Conservation (phyloP, 1,140 invertebrate genomes). For the Adelges cooleyi region DNA sequence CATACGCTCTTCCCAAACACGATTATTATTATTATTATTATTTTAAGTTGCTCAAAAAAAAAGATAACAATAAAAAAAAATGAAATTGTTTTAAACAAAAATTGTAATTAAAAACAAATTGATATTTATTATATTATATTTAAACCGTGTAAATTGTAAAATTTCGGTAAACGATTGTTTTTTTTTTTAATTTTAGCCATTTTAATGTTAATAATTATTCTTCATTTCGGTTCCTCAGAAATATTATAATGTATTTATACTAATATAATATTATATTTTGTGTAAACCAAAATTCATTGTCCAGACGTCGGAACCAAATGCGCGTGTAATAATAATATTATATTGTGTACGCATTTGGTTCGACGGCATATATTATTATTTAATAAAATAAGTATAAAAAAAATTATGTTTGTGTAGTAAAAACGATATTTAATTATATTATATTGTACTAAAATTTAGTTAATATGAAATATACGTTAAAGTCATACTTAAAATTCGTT, state of each 20-base stretch:
- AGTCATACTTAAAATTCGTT: neutral
- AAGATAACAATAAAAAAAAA: neutral
- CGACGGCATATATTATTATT: neutral
- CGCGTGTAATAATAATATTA: neutral
- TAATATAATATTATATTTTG: constrained; percentile 14
- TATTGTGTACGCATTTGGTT: neutral
- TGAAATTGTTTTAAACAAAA: too few relatives aligned
- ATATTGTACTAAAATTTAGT: constrained; percentile 26
- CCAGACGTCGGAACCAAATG: neutral
- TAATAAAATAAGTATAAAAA: neutral
- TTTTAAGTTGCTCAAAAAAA: constrained; percentile 25
- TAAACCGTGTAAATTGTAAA: too few relatives aligned
- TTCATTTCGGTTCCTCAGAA: constrained; percentile 20
- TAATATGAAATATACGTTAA: constrained; percentile 25
- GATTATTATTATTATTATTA: constrained; percentile 12
- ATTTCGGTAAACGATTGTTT: too few relatives aligned
- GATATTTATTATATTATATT: too few relatives aligned
- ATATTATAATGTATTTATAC: too few relatives aligned
- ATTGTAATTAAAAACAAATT: too few relatives aligned
- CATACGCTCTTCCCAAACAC: neutral
- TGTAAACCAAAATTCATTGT: constrained; percentile 13
- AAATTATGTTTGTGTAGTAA: constrained; percentile 27
- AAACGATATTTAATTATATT: constrained; percentile 26
- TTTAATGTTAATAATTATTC: constrained; percentile 12
- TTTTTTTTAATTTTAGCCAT: too few relatives aligned